These are phyloP conservation scores for Psittacus erithacus DNA, from an alignment of 2,113 vertebrate genomes.

Conservation along the genomic window DNA sequence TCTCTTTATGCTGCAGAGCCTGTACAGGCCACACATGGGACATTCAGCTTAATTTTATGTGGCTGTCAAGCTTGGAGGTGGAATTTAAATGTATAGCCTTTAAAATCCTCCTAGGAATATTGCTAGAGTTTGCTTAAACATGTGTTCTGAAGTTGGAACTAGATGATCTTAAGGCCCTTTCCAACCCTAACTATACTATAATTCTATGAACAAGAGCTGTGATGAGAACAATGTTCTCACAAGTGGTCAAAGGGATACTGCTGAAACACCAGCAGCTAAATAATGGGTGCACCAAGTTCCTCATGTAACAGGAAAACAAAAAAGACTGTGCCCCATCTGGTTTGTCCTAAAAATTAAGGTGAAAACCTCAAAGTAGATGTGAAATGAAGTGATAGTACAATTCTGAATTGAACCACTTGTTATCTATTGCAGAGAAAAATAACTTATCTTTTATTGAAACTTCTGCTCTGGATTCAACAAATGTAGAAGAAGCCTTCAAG, in stretches of 20 bases:
- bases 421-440: slow-evolving; percentile 88
- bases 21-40: background rate
- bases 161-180: background rate
- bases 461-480: slow-evolving; percentile 96
- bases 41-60: background rate
- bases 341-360: background rate
- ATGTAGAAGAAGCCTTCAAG: slow-evolving; percentile 97
- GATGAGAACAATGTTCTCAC: background rate
- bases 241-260: background rate
- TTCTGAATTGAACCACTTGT: slow-evolving; percentile 1
- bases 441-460: slow-evolving; percentile 98
- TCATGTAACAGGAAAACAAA: background rate
- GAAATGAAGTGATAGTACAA: background rate
- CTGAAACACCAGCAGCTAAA: background rate
- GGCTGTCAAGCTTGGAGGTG: background rate
- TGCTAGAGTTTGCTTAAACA: background rate
- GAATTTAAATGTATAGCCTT: background rate
- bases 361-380: background rate
- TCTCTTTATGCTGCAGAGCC: background rate
- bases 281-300: background rate
- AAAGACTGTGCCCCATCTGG: background rate
- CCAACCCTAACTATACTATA: background rate
- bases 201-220: background rate
- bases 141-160: background rate
- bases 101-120: background rate